phyloP scores from a whole-genome alignment of 2,113 vertebrate genomes.

The Pica pica region DNA sequence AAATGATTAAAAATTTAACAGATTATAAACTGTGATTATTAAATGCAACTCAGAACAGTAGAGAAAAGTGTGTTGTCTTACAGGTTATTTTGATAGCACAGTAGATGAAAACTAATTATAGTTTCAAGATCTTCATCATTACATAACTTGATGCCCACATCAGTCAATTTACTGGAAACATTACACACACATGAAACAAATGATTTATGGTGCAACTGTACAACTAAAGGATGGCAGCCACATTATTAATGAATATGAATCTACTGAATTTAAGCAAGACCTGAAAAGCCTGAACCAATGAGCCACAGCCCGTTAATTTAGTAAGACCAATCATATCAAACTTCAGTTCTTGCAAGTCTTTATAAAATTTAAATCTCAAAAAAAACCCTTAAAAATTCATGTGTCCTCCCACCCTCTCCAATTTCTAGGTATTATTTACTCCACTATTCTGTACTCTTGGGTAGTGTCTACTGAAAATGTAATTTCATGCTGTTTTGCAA shows the following conservation, averaged over 20 bases:
- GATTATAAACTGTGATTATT: neutral
- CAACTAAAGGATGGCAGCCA: neutral
- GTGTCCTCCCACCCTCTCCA: neutral
- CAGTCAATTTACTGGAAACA: neutral
- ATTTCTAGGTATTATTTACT: neutral
- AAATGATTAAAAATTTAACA: constrained; percentile 17
- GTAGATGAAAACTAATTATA: constrained; percentile 30
- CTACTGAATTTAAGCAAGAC: constrained; percentile 4
- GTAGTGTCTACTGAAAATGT: neutral
- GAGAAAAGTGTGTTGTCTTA: neutral
- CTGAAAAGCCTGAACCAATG: neutral
- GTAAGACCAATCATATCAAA: neutral
- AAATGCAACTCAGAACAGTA: neutral
- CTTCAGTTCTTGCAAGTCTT: neutral
- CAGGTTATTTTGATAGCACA: constrained; percentile 5
- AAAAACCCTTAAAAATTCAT: neutral
- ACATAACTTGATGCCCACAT: constrained; percentile 8
- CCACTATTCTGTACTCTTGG: neutral
- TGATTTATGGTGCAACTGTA: neutral
- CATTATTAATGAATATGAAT: neutral
- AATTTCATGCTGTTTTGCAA: neutral
- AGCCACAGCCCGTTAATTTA: neutral
- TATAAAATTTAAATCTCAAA: neutral
- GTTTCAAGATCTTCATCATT: constrained; percentile 36
- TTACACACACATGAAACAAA: neutral